A percentile compares a stretch with the other conserved stretches of the same genome.
Conservation (phyloP, 2,797 vertebrate species). For the Clarias fuscus region DNA sequence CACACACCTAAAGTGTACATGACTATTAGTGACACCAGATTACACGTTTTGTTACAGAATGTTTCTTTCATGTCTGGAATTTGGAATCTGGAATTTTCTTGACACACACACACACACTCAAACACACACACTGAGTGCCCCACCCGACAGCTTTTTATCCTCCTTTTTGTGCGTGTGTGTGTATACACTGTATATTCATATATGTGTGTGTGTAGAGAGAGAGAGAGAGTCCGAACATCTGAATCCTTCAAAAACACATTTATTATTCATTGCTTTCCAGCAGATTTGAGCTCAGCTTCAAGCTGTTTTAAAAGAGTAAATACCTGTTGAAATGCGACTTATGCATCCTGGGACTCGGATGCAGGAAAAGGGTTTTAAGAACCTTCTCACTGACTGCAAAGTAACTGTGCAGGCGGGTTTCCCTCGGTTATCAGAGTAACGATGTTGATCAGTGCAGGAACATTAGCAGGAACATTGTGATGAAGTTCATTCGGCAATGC, state of each 20-base stretch:
- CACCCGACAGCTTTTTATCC: background rate
- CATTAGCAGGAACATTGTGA: no score
- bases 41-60: conserved; percentile 13
- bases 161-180: background rate
- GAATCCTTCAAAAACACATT: conserved; percentile 38
- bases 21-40: conserved; percentile 19
- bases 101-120: background rate
- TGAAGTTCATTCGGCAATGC: no score
- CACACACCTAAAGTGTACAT: background rate
- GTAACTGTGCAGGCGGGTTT: background rate
- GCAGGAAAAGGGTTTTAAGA: conserved; percentile 12
- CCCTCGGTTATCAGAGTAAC: no score
- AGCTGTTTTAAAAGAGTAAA: conserved; percentile 34
- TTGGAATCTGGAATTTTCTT: conserved; percentile 10
- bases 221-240: conserved; percentile 1
- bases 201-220: background rate
- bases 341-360: background rate
- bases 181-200: no score
- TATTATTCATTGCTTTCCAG: conserved; percentile 39
- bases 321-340: conserved; percentile 15
- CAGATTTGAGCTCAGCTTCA: conserved; percentile 27
- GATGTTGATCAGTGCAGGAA: background rate
- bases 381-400: background rate
- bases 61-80: conserved; percentile 20
- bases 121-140: background rate